Percentiles rank a stretch among this genome's conserved stretches.
Conservation (phyloP, 2,888 invertebrate species). For the Stenotaenia linearis region DNA sequence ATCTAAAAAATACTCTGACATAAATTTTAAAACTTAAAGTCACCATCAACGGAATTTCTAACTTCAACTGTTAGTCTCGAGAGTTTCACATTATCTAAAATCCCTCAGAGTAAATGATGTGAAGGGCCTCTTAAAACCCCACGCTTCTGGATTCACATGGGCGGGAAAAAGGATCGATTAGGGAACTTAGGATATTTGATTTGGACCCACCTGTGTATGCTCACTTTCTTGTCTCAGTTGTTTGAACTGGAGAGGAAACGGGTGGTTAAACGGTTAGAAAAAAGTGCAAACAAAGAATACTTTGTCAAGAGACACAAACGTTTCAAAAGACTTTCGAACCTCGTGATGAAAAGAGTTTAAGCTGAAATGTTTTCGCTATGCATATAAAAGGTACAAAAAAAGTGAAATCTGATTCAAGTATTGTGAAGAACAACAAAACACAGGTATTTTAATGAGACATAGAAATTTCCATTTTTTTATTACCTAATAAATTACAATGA, state of each 20-base stretch:
- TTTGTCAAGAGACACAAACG: not conserved
- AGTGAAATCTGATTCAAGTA: not conserved
- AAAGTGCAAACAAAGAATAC: not conserved
- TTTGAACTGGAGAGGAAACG: not conserved
- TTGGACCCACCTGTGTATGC: slow-evolving; percentile 21
- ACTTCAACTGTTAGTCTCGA: too few species aligned
- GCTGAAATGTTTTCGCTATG: not conserved
- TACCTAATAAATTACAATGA: not conserved
- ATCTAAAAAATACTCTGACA: too few species aligned
- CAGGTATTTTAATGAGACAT: not conserved
- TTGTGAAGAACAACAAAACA: not conserved
- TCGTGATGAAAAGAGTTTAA: not conserved
- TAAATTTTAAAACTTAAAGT: too few species aligned
- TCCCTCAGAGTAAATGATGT: not conserved
- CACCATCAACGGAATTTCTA: too few species aligned
- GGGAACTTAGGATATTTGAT: slow-evolving; percentile 20
- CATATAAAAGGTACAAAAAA: too few species aligned
- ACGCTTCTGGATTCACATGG: slow-evolving; percentile 23
- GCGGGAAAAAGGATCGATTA: slow-evolving; percentile 21
- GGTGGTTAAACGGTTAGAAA: slow-evolving; percentile 11
- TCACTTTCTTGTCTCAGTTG: slow-evolving; percentile 2
- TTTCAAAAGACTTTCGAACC: not conserved
- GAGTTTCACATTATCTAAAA: not conserved
- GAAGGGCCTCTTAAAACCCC: slow-evolving; percentile 18
- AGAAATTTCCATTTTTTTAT: not conserved